Conservation (phyloP, 2,113 vertebrate genomes). For the Chlamydotis undulata region DNA sequence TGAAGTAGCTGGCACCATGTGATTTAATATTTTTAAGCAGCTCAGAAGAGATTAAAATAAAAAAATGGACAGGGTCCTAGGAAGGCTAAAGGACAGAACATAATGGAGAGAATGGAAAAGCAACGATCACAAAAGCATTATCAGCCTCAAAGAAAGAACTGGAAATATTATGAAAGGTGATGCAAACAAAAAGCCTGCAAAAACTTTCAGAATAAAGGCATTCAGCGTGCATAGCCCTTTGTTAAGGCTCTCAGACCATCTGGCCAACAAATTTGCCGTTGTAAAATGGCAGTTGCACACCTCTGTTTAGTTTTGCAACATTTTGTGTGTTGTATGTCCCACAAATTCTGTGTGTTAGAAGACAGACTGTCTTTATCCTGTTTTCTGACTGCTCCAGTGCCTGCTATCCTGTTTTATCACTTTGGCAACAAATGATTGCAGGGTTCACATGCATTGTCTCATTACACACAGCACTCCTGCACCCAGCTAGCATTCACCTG, state of each 20-base stretch:
- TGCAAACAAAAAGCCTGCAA: not conserved
- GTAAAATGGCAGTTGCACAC: not conserved
- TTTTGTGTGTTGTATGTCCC: not conserved
- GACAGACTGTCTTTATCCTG: not conserved
- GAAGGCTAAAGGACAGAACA: not conserved
- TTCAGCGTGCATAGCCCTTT: not conserved
- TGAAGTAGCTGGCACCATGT: not conserved
- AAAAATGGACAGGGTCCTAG: not conserved
- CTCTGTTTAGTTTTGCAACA: not conserved
- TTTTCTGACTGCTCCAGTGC: not conserved
- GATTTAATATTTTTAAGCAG: constrained; percentile 4
- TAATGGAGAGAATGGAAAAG: not conserved
- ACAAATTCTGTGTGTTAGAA: not conserved
- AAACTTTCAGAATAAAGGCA: not conserved
- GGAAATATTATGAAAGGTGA: not conserved
- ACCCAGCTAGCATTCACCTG: not conserved
- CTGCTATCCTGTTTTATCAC: not conserved
- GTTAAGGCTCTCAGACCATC: not conserved
- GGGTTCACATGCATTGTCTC: not conserved
- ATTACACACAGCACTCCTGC: not conserved
- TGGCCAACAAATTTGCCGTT: not conserved
- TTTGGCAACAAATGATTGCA: not conserved
- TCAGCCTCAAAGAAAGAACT: not conserved
- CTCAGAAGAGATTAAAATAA: not conserved
- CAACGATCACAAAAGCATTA: not conserved